Percentiles rank a stretch among this genome's conserved stretches.
Evolutionary conservation across 1,140 invertebrate genomes (phyloP).

Genomic region (Acyrthosiphon pisum): DNA sequence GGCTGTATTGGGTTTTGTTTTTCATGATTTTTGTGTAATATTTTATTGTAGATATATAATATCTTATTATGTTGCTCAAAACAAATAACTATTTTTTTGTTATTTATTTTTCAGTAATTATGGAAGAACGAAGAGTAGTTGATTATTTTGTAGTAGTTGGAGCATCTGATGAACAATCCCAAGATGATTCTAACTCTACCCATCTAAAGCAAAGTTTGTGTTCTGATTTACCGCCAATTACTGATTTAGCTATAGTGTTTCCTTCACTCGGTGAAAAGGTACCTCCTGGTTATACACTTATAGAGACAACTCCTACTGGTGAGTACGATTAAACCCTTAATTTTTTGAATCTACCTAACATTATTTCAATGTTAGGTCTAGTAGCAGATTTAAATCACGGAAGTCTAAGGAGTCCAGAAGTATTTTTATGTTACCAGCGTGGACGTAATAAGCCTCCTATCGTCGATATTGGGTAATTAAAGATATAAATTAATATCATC

Average conservation of each 20-base stretch:
- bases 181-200: slow-evolving; percentile 81
- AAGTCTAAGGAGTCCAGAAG: slow-evolving; percentile 88
- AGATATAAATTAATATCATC: background rate
- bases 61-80: background rate
- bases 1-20: slow-evolving; percentile 14
- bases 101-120: slow-evolving; percentile 62
- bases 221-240: slow-evolving; percentile 80
- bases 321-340: slow-evolving; percentile 39
- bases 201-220: slow-evolving; percentile 74
- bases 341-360: background rate
- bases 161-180: slow-evolving; percentile 78
- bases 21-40: background rate
- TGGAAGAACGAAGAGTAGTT: slow-evolving; percentile 83
- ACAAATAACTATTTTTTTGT: background rate
- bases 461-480: slow-evolving; percentile 91
- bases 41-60: background rate
- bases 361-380: slow-evolving; percentile 65
- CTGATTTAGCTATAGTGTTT: slow-evolving; percentile 92
- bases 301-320: slow-evolving; percentile 86
- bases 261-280: slow-evolving; percentile 84
- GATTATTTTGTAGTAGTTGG: slow-evolving; percentile 99
- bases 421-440: slow-evolving; percentile 90
- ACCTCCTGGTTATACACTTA: slow-evolving; percentile 79
- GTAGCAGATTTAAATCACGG: slow-evolving; percentile 97
- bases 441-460: slow-evolving; percentile 94